phyloP scores from a whole-genome alignment of 2,888 invertebrate genomes.

The Listrodromus nycthemerus region DNA sequence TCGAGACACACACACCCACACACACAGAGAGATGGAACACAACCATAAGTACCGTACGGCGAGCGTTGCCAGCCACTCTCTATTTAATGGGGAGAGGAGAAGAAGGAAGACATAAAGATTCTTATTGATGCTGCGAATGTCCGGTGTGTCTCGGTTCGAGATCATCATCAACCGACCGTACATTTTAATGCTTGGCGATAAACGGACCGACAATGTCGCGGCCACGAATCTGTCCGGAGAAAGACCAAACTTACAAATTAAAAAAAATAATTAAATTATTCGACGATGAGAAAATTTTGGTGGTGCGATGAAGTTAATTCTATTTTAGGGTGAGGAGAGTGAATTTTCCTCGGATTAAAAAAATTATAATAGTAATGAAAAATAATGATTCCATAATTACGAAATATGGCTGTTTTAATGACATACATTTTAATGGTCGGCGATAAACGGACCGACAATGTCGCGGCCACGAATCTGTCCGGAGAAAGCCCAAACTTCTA shows the following conservation, averaged over 20 bases:
- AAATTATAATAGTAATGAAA: no score
- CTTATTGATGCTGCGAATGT: neutral
- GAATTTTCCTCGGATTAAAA: no score
- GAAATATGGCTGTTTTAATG: no score
- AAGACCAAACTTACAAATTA: no score
- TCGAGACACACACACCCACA: conserved; percentile 18
- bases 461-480: neutral
- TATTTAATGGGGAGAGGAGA: conserved; percentile 39
- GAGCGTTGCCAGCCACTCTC: conserved; percentile 28
- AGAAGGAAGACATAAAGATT: conserved; percentile 27
- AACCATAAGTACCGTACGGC: conserved; percentile 28
- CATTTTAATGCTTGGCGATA: neutral
- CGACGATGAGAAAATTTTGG: no score
- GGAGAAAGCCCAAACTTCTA: no score
- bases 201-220: neutral
- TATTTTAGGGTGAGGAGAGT: no score
- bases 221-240: neutral
- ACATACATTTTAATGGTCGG: neutral
- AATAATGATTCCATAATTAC: no score
- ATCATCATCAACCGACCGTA: neutral
- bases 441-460: neutral
- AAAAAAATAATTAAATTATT: neutral
- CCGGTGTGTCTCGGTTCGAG: neutral
- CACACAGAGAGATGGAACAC: conserved; percentile 3
- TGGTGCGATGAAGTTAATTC: no score